Evolutionary conservation across 2,888 invertebrate genomes (phyloP).

Genomic region (Petrophora chlorosata): DNA sequence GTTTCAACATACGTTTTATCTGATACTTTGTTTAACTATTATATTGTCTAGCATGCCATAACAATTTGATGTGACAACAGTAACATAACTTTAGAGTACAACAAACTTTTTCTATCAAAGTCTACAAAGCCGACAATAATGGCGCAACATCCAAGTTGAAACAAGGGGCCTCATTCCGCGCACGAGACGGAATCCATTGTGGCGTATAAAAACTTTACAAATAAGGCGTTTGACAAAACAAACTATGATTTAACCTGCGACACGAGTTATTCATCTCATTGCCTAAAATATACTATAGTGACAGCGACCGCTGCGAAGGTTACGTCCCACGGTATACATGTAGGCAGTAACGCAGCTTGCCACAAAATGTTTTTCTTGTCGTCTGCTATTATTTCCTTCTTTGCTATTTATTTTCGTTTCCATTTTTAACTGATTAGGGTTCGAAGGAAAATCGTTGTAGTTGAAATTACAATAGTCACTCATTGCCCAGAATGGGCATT

Average conservation of each 20-base stretch:
- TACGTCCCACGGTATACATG: slow-evolving; percentile 30
- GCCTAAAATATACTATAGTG: slow-evolving; percentile 51
- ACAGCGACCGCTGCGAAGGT: slow-evolving; percentile 69
- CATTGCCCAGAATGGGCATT: no score
- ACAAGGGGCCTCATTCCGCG: slow-evolving; percentile 5
- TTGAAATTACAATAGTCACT: no score
- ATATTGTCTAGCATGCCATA: no score
- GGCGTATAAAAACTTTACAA: slow-evolving; percentile 11
- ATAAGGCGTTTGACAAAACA: slow-evolving; percentile 33
- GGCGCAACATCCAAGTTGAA: not conserved
- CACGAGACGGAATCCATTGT: not conserved
- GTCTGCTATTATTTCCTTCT: no score
- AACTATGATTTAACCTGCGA: slow-evolving; percentile 26
- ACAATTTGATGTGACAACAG: no score
- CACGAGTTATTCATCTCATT: slow-evolving; percentile 45
- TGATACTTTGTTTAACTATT: no score
- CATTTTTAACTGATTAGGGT: no score
- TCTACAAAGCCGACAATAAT: not conserved
- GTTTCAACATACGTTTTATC: no score
- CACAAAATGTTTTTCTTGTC: not conserved
- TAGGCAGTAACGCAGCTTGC: not conserved
- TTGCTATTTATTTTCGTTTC: no score
- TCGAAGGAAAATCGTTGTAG: no score
- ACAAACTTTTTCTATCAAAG: not conserved
- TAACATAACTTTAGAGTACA: no score